Evolutionary conservation across 2,888 invertebrate species (phyloP), one percentile per base, ranked within the genome.

Genomic region (Xylocampa areola): DNA sequence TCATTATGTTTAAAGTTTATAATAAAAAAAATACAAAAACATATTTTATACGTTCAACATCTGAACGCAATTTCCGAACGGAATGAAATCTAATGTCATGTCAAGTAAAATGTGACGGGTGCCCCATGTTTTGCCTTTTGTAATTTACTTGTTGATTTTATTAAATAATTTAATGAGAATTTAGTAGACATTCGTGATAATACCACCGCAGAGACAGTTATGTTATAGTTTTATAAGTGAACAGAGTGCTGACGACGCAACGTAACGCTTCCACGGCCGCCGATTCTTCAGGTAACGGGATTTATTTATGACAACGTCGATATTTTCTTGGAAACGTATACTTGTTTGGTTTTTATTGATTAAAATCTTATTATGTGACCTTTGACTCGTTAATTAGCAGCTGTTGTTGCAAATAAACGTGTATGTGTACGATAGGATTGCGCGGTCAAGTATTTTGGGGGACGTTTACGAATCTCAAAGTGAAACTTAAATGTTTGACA

Each of bases 71-170:
- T 75, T 81, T 77, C 68, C 23, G 72, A 81, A 81, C 81, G 69
- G 5, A 68, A 58, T n/a, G n/a, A n/a, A n/a, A n/a, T n/a, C 52
- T 3, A 70, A 68, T 76, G 76, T 76, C 73, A 76, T 71, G 79
- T 79, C 79, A 81, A 70, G 59, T 85, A 81, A 85, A 88, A 90
- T 88, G 88, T 91, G 91, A 91, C 91, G 89, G 88, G 85, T 73
- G 83, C 59, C 85, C 63, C 86, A 80, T 90, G 91, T 91, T 91
- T 89, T 87, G 85, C 78, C 82, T 87, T 89, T 85, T 85, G 68
- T 84, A 86, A 76, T 68, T 87, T 88, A 92, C 92, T 93, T 92
- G 93, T 93, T 93, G 92, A 92, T 89, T 91, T 87, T 87, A 84
- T 68, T 80, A 84, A 80, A 84, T 82, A 84, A 85, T 84, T 83